Base-by-base conservation (phyloP, 2,888 invertebrate genomes). In the Leuctra nigra region DNA sequence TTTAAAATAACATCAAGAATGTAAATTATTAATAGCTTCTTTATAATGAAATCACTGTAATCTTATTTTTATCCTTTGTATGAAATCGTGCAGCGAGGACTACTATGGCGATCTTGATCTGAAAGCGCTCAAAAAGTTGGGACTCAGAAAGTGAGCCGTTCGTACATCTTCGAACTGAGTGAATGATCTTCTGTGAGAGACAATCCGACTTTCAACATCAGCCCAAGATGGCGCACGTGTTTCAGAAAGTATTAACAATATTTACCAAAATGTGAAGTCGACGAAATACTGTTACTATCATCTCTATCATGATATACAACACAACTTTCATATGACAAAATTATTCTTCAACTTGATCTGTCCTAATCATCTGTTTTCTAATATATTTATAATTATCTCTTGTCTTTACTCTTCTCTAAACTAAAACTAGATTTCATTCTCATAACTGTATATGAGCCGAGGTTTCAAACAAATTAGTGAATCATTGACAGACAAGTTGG, bases 31-130 rank as follows among this genome's bases (percentile, higher is more conserved):
- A 18, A 41, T 7, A 18, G 41, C 3, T 41, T 7, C 9, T 16
- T 18, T 18, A 41, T 36, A 41, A 20, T 20, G 11, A 4, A 41
- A 41, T 41, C 35, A 50, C 16, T 48, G 48, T 24, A 14, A 16
- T 50, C 18, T 50, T 33, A n/a, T 24, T 59, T 54, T 54, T 54
- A 38, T 55, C 50, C 33, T 29, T 33, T 53, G 47, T 22, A 29
- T 50, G 54, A 59, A 57, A 59, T 64, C 65, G 66, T 68, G 64
- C 79, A 91, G 92, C 75, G 90, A 91, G 78, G 91, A 92, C 76
- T 92, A 92, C 78, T 92, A 92, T 73, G 91, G 91, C 64, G 91
- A 91, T 70, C 86, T 91, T 68, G 91, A 92, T 74, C 78, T 92
- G 65, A 92, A 92, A 75, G 85, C 87, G 59, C 76, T 91, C 69